A percentile compares a stretch with the other conserved stretches of the same genome.
phyloP scores from a whole-genome alignment of 2,113 vertebrate genomes.

The Archilochus colubris region DNA sequence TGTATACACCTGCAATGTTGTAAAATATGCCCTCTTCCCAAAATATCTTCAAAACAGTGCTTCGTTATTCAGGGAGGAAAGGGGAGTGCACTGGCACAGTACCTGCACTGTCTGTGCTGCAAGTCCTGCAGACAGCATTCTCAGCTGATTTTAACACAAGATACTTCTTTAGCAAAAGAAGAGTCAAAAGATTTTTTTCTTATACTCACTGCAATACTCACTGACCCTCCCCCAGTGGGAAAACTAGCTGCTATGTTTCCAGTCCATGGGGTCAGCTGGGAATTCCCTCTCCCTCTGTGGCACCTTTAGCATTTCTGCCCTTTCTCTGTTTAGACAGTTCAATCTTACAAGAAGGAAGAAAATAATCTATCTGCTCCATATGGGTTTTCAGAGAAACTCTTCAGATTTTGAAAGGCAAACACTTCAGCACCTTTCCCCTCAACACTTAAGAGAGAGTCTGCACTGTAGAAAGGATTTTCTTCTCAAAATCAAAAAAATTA shows the following conservation, averaged over 20 bases:
- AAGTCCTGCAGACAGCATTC: neutral
- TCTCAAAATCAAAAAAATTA: neutral
- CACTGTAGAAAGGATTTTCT: neutral
- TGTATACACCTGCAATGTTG: neutral
- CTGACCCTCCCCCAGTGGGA: neutral
- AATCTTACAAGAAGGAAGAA: neutral
- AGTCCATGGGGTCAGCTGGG: neutral
- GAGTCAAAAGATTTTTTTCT: neutral
- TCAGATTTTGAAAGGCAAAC: neutral
- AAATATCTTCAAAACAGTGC: neutral
- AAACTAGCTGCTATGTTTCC: neutral
- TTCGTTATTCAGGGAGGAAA: neutral
- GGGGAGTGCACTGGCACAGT: neutral
- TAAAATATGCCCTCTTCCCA: neutral
- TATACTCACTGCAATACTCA: neutral
- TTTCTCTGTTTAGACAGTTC: neutral
- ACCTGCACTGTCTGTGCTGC: neutral
- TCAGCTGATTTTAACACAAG: neutral
- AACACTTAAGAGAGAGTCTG: neutral
- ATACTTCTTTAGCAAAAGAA: neutral
- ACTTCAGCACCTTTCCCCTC: neutral
- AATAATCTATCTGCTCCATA: neutral
- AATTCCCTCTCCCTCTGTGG: neutral
- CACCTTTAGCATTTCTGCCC: neutral
- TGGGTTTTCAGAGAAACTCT: neutral